These are phyloP conservation scores for Adelges cooleyi DNA, from an alignment of 1,140 invertebrate genomes.

Conservation along the genomic window DNA sequence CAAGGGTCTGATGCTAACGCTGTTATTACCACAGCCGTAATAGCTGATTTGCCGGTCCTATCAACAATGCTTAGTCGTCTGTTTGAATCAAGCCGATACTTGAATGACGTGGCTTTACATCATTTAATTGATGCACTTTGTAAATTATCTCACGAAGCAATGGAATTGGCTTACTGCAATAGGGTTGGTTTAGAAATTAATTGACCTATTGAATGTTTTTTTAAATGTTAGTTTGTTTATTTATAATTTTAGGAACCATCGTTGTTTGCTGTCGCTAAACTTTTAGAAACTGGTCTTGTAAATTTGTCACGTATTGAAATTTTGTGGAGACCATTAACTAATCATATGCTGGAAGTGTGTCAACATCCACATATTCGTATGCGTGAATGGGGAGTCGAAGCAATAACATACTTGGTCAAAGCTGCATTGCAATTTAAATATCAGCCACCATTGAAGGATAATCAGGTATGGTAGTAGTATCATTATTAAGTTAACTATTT, in stretches of 20 bases:
- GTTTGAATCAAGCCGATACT: constrained; percentile 86
- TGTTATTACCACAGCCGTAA: constrained; percentile 89
- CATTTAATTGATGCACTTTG: constrained; percentile 94
- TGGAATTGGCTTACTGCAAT: constrained; percentile 93
- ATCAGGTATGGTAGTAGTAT: constrained; percentile 45
- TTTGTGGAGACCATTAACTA: constrained; percentile 91
- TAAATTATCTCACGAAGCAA: constrained; percentile 90
- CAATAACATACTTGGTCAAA: constrained; percentile 87
- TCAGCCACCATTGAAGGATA: constrained; percentile 67
- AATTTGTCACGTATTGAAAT: constrained; percentile 89
- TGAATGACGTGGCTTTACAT: constrained; percentile 89
- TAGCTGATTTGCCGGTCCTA: constrained; percentile 86
- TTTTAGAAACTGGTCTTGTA: constrained; percentile 89
- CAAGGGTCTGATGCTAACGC: constrained; percentile 50
- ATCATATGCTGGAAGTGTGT: constrained; percentile 90
- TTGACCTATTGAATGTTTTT: constrained; percentile 29
- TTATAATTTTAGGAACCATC: constrained; percentile 87
- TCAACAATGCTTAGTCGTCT: constrained; percentile 85
- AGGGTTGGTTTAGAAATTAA: constrained; percentile 45
- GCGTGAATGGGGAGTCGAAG: constrained; percentile 95
- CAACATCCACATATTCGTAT: constrained; percentile 89
- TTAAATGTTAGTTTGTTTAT: constrained; percentile 36
- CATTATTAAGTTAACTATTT: too few species aligned
- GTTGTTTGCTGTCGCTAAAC: constrained; percentile 91
- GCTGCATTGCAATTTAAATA: constrained; percentile 82